These are phyloP conservation scores for Marisa cornuarietis DNA, from an alignment of 1,140 invertebrate species.

Conservation along the genomic window DNA sequence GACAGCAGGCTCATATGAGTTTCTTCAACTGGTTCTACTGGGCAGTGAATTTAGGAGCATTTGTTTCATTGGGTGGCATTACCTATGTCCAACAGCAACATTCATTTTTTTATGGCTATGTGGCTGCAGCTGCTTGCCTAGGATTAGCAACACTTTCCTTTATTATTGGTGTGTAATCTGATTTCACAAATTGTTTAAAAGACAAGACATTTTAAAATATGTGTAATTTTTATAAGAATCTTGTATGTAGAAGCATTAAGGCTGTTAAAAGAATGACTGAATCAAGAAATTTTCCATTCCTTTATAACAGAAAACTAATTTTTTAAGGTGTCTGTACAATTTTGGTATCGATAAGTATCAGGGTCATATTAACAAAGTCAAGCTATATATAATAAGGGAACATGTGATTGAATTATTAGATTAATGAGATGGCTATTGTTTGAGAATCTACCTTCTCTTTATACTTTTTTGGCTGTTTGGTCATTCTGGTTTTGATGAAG, in stretches of 20 bases:
- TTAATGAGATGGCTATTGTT: no score
- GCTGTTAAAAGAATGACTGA: background rate
- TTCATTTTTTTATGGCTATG: conserved; percentile 67
- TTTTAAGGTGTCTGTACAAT: background rate
- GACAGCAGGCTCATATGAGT: conserved; percentile 42
- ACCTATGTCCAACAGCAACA: conserved; percentile 68
- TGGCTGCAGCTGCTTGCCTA: conserved; percentile 61
- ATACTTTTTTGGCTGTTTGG: no score
- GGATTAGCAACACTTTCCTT: conserved; percentile 51
- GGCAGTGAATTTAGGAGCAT: conserved; percentile 69
- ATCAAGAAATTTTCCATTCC: background rate
- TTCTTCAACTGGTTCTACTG: conserved; percentile 72
- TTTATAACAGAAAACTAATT: background rate
- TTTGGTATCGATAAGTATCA: background rate
- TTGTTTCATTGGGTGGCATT: conserved; percentile 66
- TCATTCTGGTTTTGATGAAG: no score
- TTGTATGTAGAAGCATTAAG: background rate
- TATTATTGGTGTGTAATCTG: conserved; percentile 46
- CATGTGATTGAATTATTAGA: no score
- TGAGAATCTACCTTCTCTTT: no score
- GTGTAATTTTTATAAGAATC: background rate
- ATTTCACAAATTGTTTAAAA: background rate
- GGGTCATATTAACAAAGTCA: no score
- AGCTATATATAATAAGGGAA: no score
- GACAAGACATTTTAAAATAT: background rate